Conservation (phyloP, 1,140 invertebrate species). For the Ptiloglossa arizonensis region DNA sequence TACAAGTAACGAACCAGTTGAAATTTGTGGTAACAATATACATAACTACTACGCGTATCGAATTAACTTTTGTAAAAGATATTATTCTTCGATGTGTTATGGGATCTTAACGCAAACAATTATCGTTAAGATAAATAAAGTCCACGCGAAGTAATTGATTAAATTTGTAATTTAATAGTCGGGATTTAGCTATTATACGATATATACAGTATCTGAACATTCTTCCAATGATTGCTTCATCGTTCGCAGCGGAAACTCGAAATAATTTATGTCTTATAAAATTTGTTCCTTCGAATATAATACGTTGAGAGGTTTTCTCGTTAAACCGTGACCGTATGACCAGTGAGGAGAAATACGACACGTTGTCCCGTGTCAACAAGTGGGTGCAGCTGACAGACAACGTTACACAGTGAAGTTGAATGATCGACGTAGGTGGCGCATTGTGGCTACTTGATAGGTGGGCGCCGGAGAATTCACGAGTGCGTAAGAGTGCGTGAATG, state of each 20-base stretch:
- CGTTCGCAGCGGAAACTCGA: neutral
- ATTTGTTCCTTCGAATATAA: neutral
- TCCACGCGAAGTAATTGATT: neutral
- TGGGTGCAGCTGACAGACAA: conserved; percentile 50
- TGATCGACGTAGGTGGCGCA: conserved; percentile 53
- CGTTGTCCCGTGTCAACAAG: conserved; percentile 47
- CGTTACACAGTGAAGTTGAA: conserved; percentile 45
- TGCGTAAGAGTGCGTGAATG: conserved; percentile 40
- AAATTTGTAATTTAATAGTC: neutral
- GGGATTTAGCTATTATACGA: neutral
- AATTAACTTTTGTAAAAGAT: no score
- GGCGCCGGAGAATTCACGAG: conserved; percentile 37
- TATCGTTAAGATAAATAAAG: no score
- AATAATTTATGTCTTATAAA: neutral
- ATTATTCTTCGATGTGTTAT: no score
- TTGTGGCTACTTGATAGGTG: conserved; percentile 51
- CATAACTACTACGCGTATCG: no score
- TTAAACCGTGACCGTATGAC: neutral
- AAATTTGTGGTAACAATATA: no score
- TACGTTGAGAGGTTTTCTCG: neutral
- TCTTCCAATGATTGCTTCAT: neutral
- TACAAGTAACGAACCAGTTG: no score
- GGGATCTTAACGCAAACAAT: no score
- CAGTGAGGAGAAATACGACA: conserved; percentile 21
- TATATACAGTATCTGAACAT: neutral